phyloP scores from a whole-genome alignment of 1,140 invertebrate species.

The Drosophila sproati region DNA sequence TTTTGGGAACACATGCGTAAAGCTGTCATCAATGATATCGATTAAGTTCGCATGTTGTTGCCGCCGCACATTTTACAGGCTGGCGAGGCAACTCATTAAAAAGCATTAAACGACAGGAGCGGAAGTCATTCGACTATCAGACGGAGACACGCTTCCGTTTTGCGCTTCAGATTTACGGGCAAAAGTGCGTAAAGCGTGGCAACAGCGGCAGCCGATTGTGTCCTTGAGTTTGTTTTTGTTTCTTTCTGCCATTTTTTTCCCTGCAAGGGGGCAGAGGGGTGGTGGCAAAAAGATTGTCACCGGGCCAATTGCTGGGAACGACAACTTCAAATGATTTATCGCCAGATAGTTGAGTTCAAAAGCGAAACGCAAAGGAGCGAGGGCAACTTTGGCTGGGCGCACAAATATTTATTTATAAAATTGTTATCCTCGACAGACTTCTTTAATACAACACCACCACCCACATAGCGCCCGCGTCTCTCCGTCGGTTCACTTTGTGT shows the following conservation, averaged over 20 bases:
- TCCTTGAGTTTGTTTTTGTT: slow-evolving; percentile 39
- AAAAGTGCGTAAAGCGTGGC: slow-evolving; percentile 67
- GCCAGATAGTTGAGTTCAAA: slow-evolving; percentile 82
- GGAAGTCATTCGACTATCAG: slow-evolving; percentile 80
- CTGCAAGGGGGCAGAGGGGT: slow-evolving; percentile 7
- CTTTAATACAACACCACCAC: not conserved
- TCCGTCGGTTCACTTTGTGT: slow-evolving; percentile 24
- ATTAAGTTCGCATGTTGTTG: slow-evolving; percentile 56
- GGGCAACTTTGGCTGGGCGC: slow-evolving; percentile 55
- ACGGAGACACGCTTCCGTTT: slow-evolving; percentile 71
- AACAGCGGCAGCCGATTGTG: slow-evolving; percentile 22
- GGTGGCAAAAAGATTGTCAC: slow-evolving; percentile 67
- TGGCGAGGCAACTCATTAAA: slow-evolving; percentile 72
- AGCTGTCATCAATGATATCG: slow-evolving; percentile 64
- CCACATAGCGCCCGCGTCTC: not conserved
- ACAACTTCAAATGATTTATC: slow-evolving; percentile 82
- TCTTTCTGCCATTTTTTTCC: not conserved
- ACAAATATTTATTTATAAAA: slow-evolving; percentile 83
- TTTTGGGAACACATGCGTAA: slow-evolving; percentile 37
- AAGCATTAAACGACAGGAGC: slow-evolving; percentile 79
- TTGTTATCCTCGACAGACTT: slow-evolving; percentile 70
- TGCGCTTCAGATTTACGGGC: slow-evolving; percentile 72
- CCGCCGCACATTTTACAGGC: slow-evolving; percentile 7
- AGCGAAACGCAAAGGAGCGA: slow-evolving; percentile 66
- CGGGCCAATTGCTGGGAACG: slow-evolving; percentile 70